phyloP scores from a whole-genome alignment of 2,888 invertebrate species.

The Drosophila colorata region DNA sequence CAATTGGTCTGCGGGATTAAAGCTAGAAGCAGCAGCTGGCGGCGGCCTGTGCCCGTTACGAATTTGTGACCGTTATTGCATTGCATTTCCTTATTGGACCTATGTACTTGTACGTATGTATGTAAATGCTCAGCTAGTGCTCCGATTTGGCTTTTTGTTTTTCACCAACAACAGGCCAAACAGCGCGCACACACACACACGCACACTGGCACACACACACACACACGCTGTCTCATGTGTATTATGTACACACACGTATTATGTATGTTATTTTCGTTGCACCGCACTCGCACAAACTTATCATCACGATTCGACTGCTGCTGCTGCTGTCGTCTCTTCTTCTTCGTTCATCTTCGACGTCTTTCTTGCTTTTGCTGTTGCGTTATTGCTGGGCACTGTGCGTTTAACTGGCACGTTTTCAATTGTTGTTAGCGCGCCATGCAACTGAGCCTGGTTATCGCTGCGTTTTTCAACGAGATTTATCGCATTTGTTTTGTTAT shows the following conservation, averaged over 20 bases:
- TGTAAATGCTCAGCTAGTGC: slow-evolving; percentile 55
- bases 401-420: slow-evolving; percentile 31
- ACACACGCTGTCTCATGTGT: slow-evolving; percentile 48
- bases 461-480: slow-evolving; percentile 63
- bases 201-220: slow-evolving; percentile 31
- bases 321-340: slow-evolving; percentile 75
- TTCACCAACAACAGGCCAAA: slow-evolving; percentile 44
- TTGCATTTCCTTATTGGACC: slow-evolving; percentile 70
- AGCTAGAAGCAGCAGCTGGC: slow-evolving; percentile 50
- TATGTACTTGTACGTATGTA: slow-evolving; percentile 31
- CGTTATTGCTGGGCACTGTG: slow-evolving; percentile 32
- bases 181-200: slow-evolving; percentile 33
- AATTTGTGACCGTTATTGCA: slow-evolving; percentile 47
- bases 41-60: slow-evolving; percentile 33
- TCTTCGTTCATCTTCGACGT: slow-evolving; percentile 76
- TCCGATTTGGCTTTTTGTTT: slow-evolving; percentile 69
- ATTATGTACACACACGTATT: slow-evolving; percentile 67
- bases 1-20: slow-evolving; percentile 57
- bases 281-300: slow-evolving; percentile 73
- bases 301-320: slow-evolving; percentile 70
- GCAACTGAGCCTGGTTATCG: slow-evolving; percentile 49
- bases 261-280: slow-evolving; percentile 77
- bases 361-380: slow-evolving; percentile 35
- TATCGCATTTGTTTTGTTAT: slow-evolving; percentile 79
- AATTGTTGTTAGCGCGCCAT: slow-evolving; percentile 51